Evolutionary conservation across 2,797 vertebrate species (phyloP).

Genomic region (Bucorvus abyssinicus): DNA sequence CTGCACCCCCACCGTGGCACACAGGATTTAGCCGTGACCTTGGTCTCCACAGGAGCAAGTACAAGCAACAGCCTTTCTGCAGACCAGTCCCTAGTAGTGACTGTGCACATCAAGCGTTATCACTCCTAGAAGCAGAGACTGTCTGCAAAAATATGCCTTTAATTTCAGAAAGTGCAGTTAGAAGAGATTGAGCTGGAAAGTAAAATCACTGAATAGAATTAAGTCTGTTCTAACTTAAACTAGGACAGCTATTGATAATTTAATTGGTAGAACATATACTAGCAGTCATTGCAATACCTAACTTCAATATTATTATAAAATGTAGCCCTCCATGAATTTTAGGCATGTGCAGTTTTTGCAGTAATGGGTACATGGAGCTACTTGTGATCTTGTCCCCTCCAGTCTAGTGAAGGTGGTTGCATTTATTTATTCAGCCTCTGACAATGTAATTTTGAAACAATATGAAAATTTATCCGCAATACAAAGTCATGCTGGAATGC

Average conservation of each 20-base stretch:
- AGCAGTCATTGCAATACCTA: background rate
- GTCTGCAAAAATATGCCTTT: too few species aligned
- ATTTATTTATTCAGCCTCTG: background rate
- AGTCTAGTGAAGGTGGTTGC: background rate
- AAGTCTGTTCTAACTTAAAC: too few species aligned
- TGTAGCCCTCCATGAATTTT: background rate
- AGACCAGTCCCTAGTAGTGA: too few species aligned
- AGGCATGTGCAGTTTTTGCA: background rate
- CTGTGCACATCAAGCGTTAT: too few species aligned
- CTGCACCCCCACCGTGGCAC: too few species aligned
- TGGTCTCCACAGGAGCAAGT: too few species aligned
- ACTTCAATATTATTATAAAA: background rate
- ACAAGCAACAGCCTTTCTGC: too few species aligned
- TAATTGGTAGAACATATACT: background rate
- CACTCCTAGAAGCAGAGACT: too few species aligned
- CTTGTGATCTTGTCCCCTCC: background rate
- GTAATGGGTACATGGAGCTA: background rate
- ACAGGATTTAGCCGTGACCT: too few species aligned
- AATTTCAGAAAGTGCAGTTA: too few species aligned
- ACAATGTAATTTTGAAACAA: background rate
- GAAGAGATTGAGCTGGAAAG: too few species aligned
- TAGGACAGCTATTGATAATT: background rate
- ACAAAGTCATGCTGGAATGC: background rate
- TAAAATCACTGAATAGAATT: too few species aligned
- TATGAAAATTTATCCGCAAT: background rate